phyloP scores from a whole-genome alignment of 2,113 vertebrate genomes.

The Neotoma lepida region DNA sequence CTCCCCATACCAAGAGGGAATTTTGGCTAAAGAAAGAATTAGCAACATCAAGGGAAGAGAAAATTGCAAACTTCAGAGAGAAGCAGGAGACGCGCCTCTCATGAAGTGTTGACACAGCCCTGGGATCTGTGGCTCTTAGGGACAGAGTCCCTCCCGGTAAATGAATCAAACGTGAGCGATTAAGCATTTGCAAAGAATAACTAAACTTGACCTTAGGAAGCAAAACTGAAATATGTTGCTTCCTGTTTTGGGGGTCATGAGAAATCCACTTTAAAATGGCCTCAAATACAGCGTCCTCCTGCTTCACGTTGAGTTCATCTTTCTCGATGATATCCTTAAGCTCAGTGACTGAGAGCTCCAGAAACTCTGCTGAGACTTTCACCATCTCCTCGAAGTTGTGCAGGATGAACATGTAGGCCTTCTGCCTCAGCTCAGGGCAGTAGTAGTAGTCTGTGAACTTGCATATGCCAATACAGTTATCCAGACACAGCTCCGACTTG shows the following conservation, averaged over 20 bases:
- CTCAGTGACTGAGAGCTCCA: constrained; percentile 85
- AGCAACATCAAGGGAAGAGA: background rate
- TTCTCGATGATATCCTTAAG: constrained; percentile 86
- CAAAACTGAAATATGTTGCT: constrained; percentile 82
- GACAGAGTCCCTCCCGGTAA: background rate
- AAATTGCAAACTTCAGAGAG: background rate
- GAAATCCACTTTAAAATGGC: constrained; percentile 88
- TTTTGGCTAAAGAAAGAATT: constrained; percentile 40
- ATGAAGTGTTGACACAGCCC: background rate
- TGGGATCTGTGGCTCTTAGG: constrained; percentile 1
- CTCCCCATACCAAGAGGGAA: background rate
- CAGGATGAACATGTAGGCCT: constrained; percentile 86
- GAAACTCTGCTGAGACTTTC: constrained; percentile 84
- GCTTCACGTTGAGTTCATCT: constrained; percentile 87
- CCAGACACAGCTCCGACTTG: constrained; percentile 82
- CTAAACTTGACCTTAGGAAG: constrained; percentile 85
- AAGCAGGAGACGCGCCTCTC: background rate
- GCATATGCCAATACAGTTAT: constrained; percentile 90
- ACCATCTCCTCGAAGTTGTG: constrained; percentile 89
- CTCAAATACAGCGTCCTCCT: constrained; percentile 87
- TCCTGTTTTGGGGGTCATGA: constrained; percentile 82
- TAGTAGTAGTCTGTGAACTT: constrained; percentile 85
- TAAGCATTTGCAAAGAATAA: constrained; percentile 47
- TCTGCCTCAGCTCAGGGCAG: constrained; percentile 80
- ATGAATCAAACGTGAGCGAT: background rate